These are phyloP conservation scores for Drosophila bunnanda DNA, from an alignment of 2,888 invertebrate species.

Conservation along the genomic window DNA sequence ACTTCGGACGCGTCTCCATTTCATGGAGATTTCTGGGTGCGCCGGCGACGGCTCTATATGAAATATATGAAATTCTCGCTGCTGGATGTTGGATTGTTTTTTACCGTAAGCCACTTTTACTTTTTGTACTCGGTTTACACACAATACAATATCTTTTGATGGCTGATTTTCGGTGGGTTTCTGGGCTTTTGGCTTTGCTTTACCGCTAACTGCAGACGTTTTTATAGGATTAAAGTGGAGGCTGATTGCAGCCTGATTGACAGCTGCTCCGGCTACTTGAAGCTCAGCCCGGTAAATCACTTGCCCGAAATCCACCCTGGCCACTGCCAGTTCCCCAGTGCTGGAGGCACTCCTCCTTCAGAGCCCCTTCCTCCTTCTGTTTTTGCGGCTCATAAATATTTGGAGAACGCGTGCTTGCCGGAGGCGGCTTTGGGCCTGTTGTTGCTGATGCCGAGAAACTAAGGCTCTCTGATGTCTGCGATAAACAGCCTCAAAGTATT, in stretches of 20 bases:
- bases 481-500: conserved; percentile 50
- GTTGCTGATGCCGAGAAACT: conserved; percentile 34
- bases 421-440: conserved; percentile 48
- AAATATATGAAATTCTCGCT: conserved; percentile 43
- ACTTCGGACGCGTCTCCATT: conserved; percentile 49
- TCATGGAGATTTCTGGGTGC: conserved; percentile 33
- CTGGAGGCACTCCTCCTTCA: not conserved
- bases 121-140: conserved; percentile 47
- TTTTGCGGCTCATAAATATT: conserved; percentile 69
- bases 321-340: conserved; percentile 9
- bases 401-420: conserved; percentile 66
- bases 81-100: conserved; percentile 40
- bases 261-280: conserved; percentile 76
- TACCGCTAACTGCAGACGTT: conserved; percentile 61
- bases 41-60: conserved; percentile 31
- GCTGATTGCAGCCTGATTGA: conserved; percentile 76
- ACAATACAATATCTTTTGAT: conserved; percentile 14
- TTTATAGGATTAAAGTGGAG: conserved; percentile 75
- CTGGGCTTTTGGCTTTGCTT: conserved; percentile 13
- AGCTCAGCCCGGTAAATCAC: conserved; percentile 74
- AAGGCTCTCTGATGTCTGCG: conserved; percentile 44
- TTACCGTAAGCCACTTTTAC: conserved; percentile 78
- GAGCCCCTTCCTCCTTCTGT: not conserved
- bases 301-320: conserved; percentile 44
- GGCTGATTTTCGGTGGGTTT: conserved; percentile 3